Conservation (phyloP, 1,140 invertebrate genomes). For the Bombyx mandarina region DNA sequence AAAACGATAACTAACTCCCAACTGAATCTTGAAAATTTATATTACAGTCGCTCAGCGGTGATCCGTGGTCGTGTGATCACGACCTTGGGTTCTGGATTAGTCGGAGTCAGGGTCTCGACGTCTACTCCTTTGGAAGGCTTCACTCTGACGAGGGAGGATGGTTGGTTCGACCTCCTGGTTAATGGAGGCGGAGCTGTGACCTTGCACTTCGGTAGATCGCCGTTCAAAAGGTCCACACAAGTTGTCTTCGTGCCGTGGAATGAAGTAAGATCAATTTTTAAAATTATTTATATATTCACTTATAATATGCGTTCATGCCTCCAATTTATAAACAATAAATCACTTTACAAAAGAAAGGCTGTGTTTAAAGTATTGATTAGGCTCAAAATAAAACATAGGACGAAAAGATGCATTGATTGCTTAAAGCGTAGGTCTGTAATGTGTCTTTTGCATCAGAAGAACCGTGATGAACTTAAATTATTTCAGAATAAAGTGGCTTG, state of each 20-base stretch:
- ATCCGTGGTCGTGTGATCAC: constrained; percentile 95
- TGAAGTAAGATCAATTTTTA: constrained; percentile 75
- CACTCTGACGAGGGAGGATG: constrained; percentile 91
- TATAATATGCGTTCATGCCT: too few species aligned
- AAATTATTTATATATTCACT: too few species aligned
- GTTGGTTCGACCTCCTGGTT: constrained; percentile 96
- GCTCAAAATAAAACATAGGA: too few species aligned
- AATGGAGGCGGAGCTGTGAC: constrained; percentile 97
- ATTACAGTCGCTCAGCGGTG: constrained; percentile 91
- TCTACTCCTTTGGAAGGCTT: constrained; percentile 93
- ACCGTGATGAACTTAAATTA: too few species aligned
- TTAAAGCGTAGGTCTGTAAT: too few species aligned
- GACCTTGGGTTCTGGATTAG: constrained; percentile 89
- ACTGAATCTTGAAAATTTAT: background rate
- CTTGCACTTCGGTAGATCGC: constrained; percentile 92
- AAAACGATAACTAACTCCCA: too few species aligned
- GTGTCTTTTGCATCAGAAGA: too few species aligned
- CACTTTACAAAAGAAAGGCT: too few species aligned
- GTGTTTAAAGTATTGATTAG: too few species aligned
- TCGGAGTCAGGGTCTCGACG: constrained; percentile 94
- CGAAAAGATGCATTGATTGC: too few species aligned
- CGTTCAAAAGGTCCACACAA: constrained; percentile 90
- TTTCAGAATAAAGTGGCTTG: too few species aligned
- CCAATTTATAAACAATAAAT: too few species aligned
- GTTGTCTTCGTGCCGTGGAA: constrained; percentile 98